Evolutionary conservation across 2,888 invertebrate genomes (phyloP), one percentile per base, ranked within the genome.

Genomic region (Drosophila sordidapex): DNA sequence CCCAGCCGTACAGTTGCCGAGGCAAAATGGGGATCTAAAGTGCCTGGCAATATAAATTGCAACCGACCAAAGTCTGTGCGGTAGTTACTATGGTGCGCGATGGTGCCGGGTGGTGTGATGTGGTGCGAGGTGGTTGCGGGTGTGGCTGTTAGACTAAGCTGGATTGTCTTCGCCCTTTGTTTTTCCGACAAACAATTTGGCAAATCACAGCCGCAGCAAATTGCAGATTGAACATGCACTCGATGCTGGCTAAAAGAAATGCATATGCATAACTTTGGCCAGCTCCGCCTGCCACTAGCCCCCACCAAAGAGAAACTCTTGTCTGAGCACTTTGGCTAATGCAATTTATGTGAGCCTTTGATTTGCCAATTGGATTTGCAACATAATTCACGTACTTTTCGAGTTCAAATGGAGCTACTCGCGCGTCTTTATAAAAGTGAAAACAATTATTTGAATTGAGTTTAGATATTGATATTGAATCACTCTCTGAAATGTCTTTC

Each of bases 361-460:
- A 83, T 86, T 83, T 82, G 80, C 86, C 80, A 82, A 80, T 82
- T 80, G 80, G 74, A 76, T 86, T 82, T 86, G 75, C 72, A 61
- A 61, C 65, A 75, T 76, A 80, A 82, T 76, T 76, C 74, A 76
- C 70, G 62, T 51, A 56, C 70, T 61, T 65, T 68, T 57, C 54
- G 33, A 60, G 59, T 38, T 59, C 53, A 49, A 74, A 58, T 77
- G 54, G 61, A 67, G 78, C 48, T 35, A 52, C 51, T 70, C 57
- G 31, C 40, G 51, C 21, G 21, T 11, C 15, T 18, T 21, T 21
- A 48, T 4, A 57, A n/a, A 60, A 49, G 56, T 48, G 51, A 66
- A 58, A 57, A 73, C 57, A 27, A 58, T 69, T 70, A 74, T 65
- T 62, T 63, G 58, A 70, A 58, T 78, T 61, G 58, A 65, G 43